Conservation (phyloP, 2,888 invertebrate species). For the Epirrita christyi region DNA sequence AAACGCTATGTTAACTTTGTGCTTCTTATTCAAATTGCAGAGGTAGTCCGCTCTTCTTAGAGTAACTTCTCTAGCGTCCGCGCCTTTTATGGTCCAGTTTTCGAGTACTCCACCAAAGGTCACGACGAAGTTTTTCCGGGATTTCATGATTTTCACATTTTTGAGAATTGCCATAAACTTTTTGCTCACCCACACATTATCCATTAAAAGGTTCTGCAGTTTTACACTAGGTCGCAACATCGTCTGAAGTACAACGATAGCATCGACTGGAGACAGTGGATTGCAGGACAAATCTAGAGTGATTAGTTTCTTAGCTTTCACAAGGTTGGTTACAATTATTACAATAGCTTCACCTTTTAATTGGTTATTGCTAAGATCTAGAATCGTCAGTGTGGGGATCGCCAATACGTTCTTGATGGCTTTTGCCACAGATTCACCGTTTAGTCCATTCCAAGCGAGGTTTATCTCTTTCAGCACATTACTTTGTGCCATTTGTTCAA, state of each 20-base stretch:
- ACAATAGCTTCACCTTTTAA: constrained; percentile 44
- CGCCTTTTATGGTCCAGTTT: constrained; percentile 44
- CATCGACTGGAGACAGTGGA: constrained; percentile 49
- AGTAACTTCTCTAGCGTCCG: constrained; percentile 49
- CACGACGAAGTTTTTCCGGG: constrained; percentile 22
- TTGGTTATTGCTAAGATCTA: constrained; percentile 54
- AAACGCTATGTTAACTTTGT: constrained; percentile 41
- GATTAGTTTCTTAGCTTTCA: constrained; percentile 44
- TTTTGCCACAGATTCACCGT: constrained; percentile 46
- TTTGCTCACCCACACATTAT: constrained; percentile 49
- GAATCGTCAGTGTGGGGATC: constrained; percentile 42
- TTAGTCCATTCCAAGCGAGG: constrained; percentile 51
- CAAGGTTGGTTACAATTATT: constrained; percentile 40
- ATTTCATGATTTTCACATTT: constrained; percentile 32
- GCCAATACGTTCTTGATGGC: constrained; percentile 42
- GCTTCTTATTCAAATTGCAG: constrained; percentile 37
- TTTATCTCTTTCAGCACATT: constrained; percentile 47
- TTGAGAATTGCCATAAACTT: constrained; percentile 18
- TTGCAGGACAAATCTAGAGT: constrained; percentile 57
- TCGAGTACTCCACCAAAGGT: constrained; percentile 45
- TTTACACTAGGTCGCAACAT: constrained; percentile 49
- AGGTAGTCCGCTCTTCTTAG: constrained; percentile 51
- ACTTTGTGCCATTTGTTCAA: constrained; percentile 44
- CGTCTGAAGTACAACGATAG: constrained; percentile 41
- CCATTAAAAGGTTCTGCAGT: constrained; percentile 48